These are phyloP conservation scores for Melanotaenia pygmaea DNA, from an alignment of 2,797 vertebrate genomes.

Conservation along the genomic window DNA sequence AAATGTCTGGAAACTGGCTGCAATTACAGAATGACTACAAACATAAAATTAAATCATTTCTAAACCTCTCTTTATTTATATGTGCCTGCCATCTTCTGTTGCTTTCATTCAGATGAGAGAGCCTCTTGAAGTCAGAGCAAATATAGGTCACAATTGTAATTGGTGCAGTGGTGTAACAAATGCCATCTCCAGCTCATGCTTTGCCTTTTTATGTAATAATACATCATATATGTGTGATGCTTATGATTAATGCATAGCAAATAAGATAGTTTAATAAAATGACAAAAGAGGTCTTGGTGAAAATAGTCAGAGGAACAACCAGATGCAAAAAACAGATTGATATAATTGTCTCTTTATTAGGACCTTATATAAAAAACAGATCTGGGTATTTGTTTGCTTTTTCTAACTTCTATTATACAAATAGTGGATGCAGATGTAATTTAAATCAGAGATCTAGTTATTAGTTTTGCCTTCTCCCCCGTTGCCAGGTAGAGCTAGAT, in stretches of 20 bases:
- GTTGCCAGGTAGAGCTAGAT: slow-evolving; percentile 4
- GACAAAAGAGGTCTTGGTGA: slow-evolving; percentile 41
- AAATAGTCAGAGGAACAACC: slow-evolving; percentile 41
- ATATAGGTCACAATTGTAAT: slow-evolving; percentile 72
- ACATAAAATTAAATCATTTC: slow-evolving; percentile 50
- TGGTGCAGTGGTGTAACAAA: slow-evolving; percentile 60
- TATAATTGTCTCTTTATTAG: not conserved
- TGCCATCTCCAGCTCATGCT: slow-evolving; percentile 46
- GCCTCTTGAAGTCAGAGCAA: slow-evolving; percentile 62
- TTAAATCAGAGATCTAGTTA: not conserved
- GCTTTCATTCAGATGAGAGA: slow-evolving; percentile 55
- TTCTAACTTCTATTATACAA: not conserved
- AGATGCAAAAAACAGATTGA: not conserved
- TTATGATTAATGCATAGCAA: slow-evolving; percentile 57
- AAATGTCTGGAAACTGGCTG: slow-evolving; percentile 68
- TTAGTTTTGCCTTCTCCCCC: not conserved
- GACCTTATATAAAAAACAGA: not conserved
- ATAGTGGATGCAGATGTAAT: not conserved
- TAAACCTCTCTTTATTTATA: slow-evolving; percentile 45
- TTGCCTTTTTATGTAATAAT: slow-evolving; percentile 67
- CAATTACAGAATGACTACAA: slow-evolving; percentile 52
- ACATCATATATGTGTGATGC: slow-evolving; percentile 39
- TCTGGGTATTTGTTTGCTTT: not conserved
- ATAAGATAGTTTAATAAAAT: slow-evolving; percentile 45
- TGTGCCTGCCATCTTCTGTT: slow-evolving; percentile 42